Conservation (phyloP, 2,888 invertebrate genomes). For the Monopis laevigella region DNA sequence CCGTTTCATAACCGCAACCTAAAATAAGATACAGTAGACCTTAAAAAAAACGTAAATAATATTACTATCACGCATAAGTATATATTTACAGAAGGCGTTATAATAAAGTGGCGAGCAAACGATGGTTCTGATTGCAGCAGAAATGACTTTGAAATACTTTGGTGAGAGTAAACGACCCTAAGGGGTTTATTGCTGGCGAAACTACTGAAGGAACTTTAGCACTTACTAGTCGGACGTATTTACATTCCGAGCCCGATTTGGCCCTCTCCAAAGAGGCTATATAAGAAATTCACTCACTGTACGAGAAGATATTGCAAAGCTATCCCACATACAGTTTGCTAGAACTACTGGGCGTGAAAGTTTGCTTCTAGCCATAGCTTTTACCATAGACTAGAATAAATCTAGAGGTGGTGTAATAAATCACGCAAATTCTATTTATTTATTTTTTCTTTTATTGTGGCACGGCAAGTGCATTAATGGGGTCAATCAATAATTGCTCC, state of each 20-base stretch:
- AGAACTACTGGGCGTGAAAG: neutral
- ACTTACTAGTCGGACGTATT: constrained; percentile 24
- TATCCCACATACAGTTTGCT: neutral
- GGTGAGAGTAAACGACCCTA: constrained; percentile 14
- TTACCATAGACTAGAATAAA: no score
- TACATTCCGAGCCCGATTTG: constrained; percentile 27
- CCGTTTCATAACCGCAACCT: no score
- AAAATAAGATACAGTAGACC: no score
- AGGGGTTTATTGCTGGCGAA: constrained; percentile 21
- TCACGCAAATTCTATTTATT: no score
- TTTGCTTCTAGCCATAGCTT: constrained; percentile 7
- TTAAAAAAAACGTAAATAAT: no score
- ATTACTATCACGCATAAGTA: no score
- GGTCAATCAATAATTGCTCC: no score
- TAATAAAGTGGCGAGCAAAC: neutral
- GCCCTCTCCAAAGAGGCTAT: constrained; percentile 13
- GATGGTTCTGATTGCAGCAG: constrained; percentile 6
- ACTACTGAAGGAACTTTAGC: constrained; percentile 20
- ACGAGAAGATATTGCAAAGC: constrained; percentile 2
- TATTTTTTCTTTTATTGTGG: no score
- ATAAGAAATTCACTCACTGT: constrained; percentile 7
- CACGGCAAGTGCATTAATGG: no score
- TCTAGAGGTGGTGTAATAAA: no score
- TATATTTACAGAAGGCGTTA: no score
- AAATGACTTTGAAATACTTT: constrained; percentile 10